Conservation (phyloP, 53 echinoderm and acorn worm species). For the Apostichopus leukothele region DNA sequence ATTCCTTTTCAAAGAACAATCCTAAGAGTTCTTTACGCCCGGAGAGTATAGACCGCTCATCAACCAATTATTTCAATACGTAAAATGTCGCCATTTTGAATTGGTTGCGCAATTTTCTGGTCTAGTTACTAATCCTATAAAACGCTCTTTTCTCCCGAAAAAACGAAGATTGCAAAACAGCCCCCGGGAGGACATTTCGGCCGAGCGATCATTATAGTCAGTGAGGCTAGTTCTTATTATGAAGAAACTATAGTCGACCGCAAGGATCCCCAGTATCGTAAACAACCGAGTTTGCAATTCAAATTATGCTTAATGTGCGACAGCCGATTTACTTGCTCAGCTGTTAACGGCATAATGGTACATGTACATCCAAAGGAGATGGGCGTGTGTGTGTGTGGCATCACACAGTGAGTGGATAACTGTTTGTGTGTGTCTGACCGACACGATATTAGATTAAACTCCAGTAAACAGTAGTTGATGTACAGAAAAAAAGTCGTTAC, state of each 20-base stretch:
- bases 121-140: slow-evolving; percentile 36
- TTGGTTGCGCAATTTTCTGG: slow-evolving; percentile 41
- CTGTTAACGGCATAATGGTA: slow-evolving; percentile 1
- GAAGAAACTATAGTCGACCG: not conserved
- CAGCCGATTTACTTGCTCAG: not conserved
- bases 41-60: not conserved
- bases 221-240: not conserved
- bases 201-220: not conserved
- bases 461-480: too few species aligned
- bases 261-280: not conserved
- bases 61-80: not conserved
- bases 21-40: not conserved
- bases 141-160: slow-evolving; percentile 22
- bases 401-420: too few species aligned
- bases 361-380: not conserved
- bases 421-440: too few species aligned
- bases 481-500: too few species aligned
- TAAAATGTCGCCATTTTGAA: slow-evolving; percentile 34
- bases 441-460: too few species aligned
- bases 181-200: slow-evolving; percentile 18
- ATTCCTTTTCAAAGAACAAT: not conserved
- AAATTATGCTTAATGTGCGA: slow-evolving; percentile 17
- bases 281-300: slow-evolving; percentile 29
- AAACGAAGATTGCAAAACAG: not conserved
- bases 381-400: not conserved